Evolutionary conservation across 2,113 vertebrate species (phyloP), one percentile per base, ranked within the genome.

Genomic region (Anoplopoma fimbria): DNA sequence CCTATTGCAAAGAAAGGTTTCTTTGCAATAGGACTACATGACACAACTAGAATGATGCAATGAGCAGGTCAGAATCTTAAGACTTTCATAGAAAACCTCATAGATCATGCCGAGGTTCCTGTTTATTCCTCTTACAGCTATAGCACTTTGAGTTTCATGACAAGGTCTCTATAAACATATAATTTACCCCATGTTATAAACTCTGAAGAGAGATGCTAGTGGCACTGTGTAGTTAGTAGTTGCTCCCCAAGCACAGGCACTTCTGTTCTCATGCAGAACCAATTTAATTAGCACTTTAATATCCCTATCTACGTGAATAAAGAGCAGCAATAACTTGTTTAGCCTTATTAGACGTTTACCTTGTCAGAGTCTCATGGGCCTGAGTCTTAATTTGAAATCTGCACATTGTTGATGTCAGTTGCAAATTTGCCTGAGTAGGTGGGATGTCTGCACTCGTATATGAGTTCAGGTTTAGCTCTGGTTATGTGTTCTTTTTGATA

Each of bases 241-340:
- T 47, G 76, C 75, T 88, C 68, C 87, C 76, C 7, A 80, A 84
- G 78, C 78, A 19, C 9, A 79, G 62, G 34, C 77, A 60, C 77
- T 80, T 79, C 69, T 69, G 76, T 81, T 86, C 62, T 89, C 81
- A 83, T 77, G 83, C 47, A 57, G 81, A 93, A 85, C 88, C 78
- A 88, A 82, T 92, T 89, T 89, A 89, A 94, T 94, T 91, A 89
- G 85, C 73, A 31, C 84, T 85, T 88, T 89, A 92, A 87, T 92
- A 90, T 89, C 88, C 87, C 72, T 75, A 90, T 89, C 84, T 88
- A 36, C 77, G 81, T 29, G 71, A 79, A 90, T 86, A 82, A 90
- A 79, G 84, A 88, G 87, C 79, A 85, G 88, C 85, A 85, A 89
- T 91, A 89, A 90, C 87, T 88, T 91, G 91, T 89, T 88, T 89